Evolutionary conservation across 2,797 vertebrate genomes (phyloP).

Genomic region (Carduelis carduelis): DNA sequence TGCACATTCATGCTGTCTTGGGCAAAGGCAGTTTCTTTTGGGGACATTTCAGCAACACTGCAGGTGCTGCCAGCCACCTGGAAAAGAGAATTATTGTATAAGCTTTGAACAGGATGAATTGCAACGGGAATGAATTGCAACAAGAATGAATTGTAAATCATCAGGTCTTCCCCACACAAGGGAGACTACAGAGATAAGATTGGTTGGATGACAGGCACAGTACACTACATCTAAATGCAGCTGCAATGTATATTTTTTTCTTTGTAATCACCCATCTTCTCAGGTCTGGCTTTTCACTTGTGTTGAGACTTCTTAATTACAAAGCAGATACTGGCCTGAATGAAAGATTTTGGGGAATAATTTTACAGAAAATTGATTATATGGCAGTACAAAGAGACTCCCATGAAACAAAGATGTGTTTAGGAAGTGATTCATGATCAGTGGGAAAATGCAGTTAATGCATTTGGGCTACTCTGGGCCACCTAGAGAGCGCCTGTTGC

Average conservation of each 20-base stretch:
- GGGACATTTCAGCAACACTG: background rate
- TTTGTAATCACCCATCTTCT: background rate
- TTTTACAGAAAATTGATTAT: background rate
- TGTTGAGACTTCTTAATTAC: background rate
- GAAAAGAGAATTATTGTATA: background rate
- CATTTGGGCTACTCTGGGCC: background rate
- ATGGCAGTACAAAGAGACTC: background rate
- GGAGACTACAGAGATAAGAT: background rate
- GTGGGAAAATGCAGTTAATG: background rate
- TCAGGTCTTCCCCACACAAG: background rate
- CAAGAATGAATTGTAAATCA: slow-evolving; percentile 45
- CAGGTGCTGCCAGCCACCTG: slow-evolving; percentile 16
- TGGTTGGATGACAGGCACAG: background rate
- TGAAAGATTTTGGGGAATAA: background rate
- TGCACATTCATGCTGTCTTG: background rate
- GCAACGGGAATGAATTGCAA: background rate
- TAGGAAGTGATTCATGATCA: background rate
- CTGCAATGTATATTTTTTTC: background rate
- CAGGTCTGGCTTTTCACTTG: background rate
- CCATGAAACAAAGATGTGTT: background rate
- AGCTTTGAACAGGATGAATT: slow-evolving; percentile 3
- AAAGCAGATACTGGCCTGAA: background rate
- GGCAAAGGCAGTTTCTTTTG: slow-evolving; percentile 3
- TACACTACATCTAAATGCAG: background rate
- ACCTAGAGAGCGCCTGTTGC: background rate